Conservation (phyloP, 2,888 invertebrate genomes). For the Latrodectus elegans region DNA sequence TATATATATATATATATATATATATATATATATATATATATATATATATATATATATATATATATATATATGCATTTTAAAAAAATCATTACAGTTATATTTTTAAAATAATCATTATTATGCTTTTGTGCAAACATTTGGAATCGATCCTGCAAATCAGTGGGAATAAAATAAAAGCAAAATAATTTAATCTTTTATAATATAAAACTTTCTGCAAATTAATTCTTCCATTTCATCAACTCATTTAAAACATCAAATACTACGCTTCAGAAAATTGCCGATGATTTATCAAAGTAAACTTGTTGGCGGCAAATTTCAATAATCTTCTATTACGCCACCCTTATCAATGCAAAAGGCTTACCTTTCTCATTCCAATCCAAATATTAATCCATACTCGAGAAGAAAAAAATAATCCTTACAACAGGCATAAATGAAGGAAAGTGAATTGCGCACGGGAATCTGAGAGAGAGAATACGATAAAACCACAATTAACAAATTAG, state of each 20-base stretch:
- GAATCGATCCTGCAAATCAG: too few relatives aligned
- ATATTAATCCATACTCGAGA: not conserved
- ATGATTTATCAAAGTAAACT: slow-evolving; percentile 16
- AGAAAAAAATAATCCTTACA: not conserved
- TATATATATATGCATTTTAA: not conserved
- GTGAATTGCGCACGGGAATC: not conserved
- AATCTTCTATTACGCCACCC: slow-evolving; percentile 1
- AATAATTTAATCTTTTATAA: too few relatives aligned
- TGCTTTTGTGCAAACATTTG: too few relatives aligned
- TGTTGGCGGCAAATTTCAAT: slow-evolving; percentile 20
- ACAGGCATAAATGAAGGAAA: not conserved
- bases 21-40: slow-evolving; percentile 1
- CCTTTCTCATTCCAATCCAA: not conserved
- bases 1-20: slow-evolving; percentile 1
- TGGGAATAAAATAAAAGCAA: too few relatives aligned
- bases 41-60: slow-evolving; percentile 1
- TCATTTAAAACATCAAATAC: not conserved
- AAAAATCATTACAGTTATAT: not conserved
- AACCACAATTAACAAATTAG: slow-evolving; percentile 63
- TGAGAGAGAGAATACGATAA: slow-evolving; percentile 24
- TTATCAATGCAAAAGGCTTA: not conserved
- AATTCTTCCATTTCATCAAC: slow-evolving; percentile 2
- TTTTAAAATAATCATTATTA: too few relatives aligned
- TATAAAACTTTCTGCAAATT: not conserved
- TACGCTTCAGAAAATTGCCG: not conserved